phyloP scores from a whole-genome alignment of 1,140 invertebrate genomes.

The Heliothis subflexa region DNA sequence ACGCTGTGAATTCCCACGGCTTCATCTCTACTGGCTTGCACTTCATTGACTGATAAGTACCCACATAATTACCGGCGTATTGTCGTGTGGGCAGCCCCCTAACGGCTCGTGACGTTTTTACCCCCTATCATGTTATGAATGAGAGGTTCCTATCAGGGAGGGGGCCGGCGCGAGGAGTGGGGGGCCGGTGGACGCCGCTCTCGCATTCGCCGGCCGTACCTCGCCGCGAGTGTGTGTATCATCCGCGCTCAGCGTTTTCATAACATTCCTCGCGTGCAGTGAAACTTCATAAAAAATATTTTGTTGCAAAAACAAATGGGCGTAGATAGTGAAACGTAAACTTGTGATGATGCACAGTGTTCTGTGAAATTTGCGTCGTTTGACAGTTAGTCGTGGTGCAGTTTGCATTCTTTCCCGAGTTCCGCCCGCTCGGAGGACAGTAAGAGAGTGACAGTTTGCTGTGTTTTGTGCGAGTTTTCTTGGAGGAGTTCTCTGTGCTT shows the following conservation, averaged over 20 bases:
- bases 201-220: conserved; percentile 73
- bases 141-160: conserved; percentile 60
- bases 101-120: conserved; percentile 63
- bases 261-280: conserved; percentile 79
- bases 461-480: conserved; percentile 72
- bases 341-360: conserved; percentile 73
- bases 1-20: conserved; percentile 53
- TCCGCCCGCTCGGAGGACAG: conserved; percentile 68
- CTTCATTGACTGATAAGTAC: conserved; percentile 55
- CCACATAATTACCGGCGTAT: conserved; percentile 59
- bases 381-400: conserved; percentile 65
- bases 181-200: conserved; percentile 52
- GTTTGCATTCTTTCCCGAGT: conserved; percentile 73
- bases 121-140: conserved; percentile 80
- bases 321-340: conserved; percentile 80
- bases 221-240: conserved; percentile 63
- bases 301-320: conserved; percentile 77
- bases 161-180: conserved; percentile 55
- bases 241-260: conserved; percentile 45
- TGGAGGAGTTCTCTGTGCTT: conserved; percentile 66
- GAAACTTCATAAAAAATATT: conserved; percentile 75
- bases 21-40: conserved; percentile 48
- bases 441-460: conserved; percentile 74
- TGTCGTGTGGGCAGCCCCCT: conserved; percentile 65
- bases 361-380: conserved; percentile 56